Base-by-base conservation (phyloP, 2,797 vertebrate species). In the Helostoma temminkii region DNA sequence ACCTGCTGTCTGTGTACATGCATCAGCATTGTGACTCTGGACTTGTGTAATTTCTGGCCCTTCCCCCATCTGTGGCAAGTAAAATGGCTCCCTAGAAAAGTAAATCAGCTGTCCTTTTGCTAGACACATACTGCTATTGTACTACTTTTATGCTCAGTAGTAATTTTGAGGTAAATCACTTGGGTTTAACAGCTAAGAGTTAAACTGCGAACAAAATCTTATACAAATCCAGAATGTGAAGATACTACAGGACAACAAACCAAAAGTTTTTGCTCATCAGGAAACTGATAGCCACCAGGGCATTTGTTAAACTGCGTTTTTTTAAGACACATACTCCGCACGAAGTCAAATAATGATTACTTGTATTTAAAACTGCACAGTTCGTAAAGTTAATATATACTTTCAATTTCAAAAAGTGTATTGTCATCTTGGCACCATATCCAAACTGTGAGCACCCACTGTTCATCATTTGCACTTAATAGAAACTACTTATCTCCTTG, bases 21-120 rank as follows among this genome's bases (percentile, higher is more conserved):
- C 28, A 74, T 61, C 39, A 30, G 18, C 52, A 24, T 58, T 58
- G 60, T 55, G 75, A 79, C 59, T 62, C 74, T 48, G 63, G 77
- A 89, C 71, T 83, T 90, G 62, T 71, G 66, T 70, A 75, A 76
- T 81, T 73, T 62, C 61, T 64, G 58, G 76, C 89, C 88, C 90
- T 85, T 62, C 83, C 89, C 87, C 41, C 83, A 81, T 77, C 71
- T 65, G 73, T 80, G 69, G 71, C 70, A 85, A 72, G 82, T 92
- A 92, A 93, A 93, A 92, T 92, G 91, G 91, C 90, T 87, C 91
- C 91, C 86, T 71, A 68, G 80, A 84, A 86, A 81, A 79, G 71
- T 75, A 83, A 47, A 83, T 87, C 85, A 91, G 86, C 88, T 92
- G 88, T 84, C 61, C 65, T 67, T 68, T 60, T 69, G 41, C 53